These are phyloP conservation scores for Enteromius viviparus DNA, from an alignment of 2,797 vertebrate genomes.

Conservation along the genomic window DNA sequence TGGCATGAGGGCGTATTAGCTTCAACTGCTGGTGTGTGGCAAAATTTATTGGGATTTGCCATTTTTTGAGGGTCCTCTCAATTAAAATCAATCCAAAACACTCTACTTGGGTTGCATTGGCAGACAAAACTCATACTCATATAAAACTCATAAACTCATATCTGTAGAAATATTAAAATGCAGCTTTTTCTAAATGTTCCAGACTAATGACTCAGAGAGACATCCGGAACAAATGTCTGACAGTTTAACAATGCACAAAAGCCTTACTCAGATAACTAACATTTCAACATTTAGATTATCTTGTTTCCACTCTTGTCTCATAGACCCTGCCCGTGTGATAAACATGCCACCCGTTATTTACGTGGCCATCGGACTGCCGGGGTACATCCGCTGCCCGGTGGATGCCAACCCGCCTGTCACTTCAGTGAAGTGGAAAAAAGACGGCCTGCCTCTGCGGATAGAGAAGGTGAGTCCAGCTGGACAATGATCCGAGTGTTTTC, in stretches of 20 bases:
- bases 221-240: background rate
- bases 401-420: constrained; percentile 93
- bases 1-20: constrained; percentile 1
- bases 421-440: constrained; percentile 97
- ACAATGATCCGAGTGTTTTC: constrained; percentile 9
- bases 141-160: background rate
- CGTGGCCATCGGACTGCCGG: constrained; percentile 93
- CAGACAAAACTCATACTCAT: background rate
- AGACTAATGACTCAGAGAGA: constrained; percentile 20
- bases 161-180: background rate
- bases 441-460: constrained; percentile 89
- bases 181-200: background rate
- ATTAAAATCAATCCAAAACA: background rate
- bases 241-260: constrained; percentile 9
- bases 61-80: background rate
- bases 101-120: background rate
- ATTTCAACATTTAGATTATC: background rate
- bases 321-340: constrained; percentile 95
- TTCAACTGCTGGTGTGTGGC: constrained; percentile 18
- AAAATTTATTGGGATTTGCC: background rate
- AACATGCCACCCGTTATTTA: constrained; percentile 97
- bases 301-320: background rate
- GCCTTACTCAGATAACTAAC: background rate
- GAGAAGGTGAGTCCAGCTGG: constrained; percentile 74
- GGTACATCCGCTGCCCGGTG: constrained; percentile 96